Evolutionary conservation across 2,888 invertebrate species (phyloP), one percentile per base, ranked within the genome.

Genomic region (Drosophila greeni): DNA sequence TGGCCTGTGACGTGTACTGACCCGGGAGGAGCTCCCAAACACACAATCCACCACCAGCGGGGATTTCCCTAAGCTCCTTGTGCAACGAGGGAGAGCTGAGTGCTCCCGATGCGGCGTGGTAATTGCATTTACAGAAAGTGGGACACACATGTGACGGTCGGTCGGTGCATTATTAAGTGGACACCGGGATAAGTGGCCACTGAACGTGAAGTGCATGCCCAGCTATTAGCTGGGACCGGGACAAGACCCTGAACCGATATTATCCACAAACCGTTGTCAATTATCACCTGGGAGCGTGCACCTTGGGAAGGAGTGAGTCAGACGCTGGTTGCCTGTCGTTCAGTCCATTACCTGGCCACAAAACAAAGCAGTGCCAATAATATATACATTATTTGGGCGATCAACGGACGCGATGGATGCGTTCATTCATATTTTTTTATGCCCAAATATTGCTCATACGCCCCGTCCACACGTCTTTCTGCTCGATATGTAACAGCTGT

Each of bases 341-440:
- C 29, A 29, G 11, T 11, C 29, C 29, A 29, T 29, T 29, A 29
- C 29, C 54, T 55, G 73, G 20, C 49, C 29, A 29, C 29, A 9
- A 80, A 76, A 71, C 77, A 82, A 73, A 69, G 72, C 75, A 61
- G 33, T 39, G 37, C 14, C 26, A 47, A 55, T 37, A 36, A 39
- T 20, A 20, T 49, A 42, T 23, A 42, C 20, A 55, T 26, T 33
- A 40, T 54, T 43, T 43, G 4, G 2, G 16, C 16, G 43, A 29
- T 45, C 45, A 47, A 47, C 45, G 9, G 24, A 42, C 11, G 23
- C 52, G 40, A 20, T 56, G 54, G 57, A 48, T 52, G 66, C 43
- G 42, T 79, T 81, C 84, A 81, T 84, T 81, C 82, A 81, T 82
- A 76, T 81, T 82, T 76, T 70, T 72, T 65, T 72, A 73, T 73